Evolutionary conservation across 2,888 invertebrate species (phyloP).

Genomic region (Molanna angustata): DNA sequence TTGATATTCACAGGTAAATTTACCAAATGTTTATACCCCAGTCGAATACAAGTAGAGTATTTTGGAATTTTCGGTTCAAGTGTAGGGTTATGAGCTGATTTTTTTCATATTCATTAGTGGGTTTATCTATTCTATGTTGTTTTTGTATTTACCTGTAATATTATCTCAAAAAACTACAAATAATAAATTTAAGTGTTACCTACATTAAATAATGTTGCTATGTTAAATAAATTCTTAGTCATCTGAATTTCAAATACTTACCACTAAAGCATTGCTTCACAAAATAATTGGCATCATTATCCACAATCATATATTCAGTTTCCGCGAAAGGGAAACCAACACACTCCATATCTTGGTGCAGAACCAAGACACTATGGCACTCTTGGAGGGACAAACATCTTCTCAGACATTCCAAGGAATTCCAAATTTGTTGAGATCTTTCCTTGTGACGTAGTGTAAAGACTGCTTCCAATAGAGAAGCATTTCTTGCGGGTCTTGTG

Average conservation of each 20-base stretch:
- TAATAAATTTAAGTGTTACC: no score
- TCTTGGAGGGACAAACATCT: conserved; percentile 49
- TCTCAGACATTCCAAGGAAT: conserved; percentile 45
- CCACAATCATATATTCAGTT: conserved; percentile 42
- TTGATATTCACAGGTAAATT: no score
- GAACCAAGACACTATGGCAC: conserved; percentile 51
- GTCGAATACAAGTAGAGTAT: no score
- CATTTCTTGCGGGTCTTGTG: conserved; percentile 14
- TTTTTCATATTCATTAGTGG: no score
- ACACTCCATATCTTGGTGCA: conserved; percentile 51
- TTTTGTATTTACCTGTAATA: no score
- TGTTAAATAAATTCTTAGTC: no score
- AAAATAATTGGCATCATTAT: conserved; percentile 62
- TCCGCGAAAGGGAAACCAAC: conserved; percentile 44
- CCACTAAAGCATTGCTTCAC: conserved; percentile 62
- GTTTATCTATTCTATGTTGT: no score
- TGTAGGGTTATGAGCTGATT: no score
- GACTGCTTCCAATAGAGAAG: conserved; percentile 14
- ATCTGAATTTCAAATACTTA: conserved; percentile 41
- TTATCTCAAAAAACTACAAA: no score
- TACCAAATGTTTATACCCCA: no score
- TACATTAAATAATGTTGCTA: no score
- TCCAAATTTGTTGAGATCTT: conserved; percentile 16
- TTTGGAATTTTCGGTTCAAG: no score
- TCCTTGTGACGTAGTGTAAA: conserved; percentile 23